These are phyloP conservation scores for Neoascia interrupta DNA, from an alignment of 2,888 invertebrate genomes.

Conservation along the genomic window DNA sequence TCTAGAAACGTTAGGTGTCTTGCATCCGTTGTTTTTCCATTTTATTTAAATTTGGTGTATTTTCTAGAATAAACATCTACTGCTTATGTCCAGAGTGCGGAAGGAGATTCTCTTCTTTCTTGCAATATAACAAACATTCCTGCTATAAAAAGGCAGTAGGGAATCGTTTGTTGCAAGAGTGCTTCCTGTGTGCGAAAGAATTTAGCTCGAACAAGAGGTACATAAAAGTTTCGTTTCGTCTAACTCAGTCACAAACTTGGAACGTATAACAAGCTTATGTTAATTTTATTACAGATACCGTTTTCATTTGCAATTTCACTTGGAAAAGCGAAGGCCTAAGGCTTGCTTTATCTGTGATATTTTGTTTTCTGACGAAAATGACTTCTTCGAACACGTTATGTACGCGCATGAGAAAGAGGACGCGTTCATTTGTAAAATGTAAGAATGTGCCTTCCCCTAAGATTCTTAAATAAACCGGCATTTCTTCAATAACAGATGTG, in stretches of 20 bases:
- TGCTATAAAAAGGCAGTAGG: slow-evolving; percentile 74
- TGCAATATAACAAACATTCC: slow-evolving; percentile 77
- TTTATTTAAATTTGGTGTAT: slow-evolving; percentile 8
- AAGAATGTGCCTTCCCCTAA: background rate
- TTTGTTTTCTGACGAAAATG: slow-evolving; percentile 74
- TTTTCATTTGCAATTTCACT: slow-evolving; percentile 78
- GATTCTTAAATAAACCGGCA: too few species aligned
- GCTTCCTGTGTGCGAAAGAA: slow-evolving; percentile 73
- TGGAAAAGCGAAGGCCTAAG: slow-evolving; percentile 75
- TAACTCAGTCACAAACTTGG: background rate
- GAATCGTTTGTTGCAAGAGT: slow-evolving; percentile 72
- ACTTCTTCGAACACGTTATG: slow-evolving; percentile 77
- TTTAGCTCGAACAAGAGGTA: slow-evolving; percentile 78
- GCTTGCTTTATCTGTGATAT: slow-evolving; percentile 76
- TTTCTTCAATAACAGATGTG: slow-evolving; percentile 75
- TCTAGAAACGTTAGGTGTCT: slow-evolving; percentile 66
- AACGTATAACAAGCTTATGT: background rate
- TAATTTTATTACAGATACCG: slow-evolving; percentile 73
- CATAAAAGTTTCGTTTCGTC: too few species aligned
- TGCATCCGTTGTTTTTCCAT: background rate
- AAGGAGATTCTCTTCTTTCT: slow-evolving; percentile 74
- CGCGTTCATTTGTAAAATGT: slow-evolving; percentile 73
- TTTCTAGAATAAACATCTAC: slow-evolving; percentile 43
- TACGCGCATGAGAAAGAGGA: slow-evolving; percentile 75
- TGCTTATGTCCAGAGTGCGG: slow-evolving; percentile 76